A percentile compares a stretch with the other conserved stretches of the same genome.
phyloP scores from a whole-genome alignment of 2,797 vertebrate genomes.

The Acestrorhynchus altus region DNA sequence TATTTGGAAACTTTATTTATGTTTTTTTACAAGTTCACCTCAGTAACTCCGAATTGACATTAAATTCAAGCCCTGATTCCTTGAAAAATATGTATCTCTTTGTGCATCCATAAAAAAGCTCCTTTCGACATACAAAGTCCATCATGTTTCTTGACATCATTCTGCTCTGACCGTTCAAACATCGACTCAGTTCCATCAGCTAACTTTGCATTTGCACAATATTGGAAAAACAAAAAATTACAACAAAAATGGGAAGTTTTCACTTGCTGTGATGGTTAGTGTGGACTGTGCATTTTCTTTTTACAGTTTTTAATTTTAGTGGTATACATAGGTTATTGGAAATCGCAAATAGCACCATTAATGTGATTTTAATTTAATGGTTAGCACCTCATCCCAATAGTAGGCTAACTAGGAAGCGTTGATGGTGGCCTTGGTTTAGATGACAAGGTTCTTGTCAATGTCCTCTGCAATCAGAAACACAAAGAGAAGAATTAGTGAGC shows the following conservation, averaged over 20 bases:
- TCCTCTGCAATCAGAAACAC: constrained; percentile 89
- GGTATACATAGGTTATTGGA: constrained; percentile 80
- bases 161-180: constrained; percentile 52
- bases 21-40: constrained; percentile 75
- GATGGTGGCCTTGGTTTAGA: constrained; percentile 80
- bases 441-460: constrained; percentile 92
- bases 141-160: constrained; percentile 69
- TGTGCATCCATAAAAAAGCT: constrained; percentile 56
- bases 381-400: constrained; percentile 89
- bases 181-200: constrained; percentile 51
- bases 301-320: constrained; percentile 73
- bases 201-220: constrained; percentile 59
- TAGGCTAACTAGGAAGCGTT: constrained; percentile 72
- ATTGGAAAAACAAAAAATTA: constrained; percentile 46
- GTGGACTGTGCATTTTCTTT: constrained; percentile 72
- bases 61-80: constrained; percentile 69
- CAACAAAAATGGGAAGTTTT: constrained; percentile 60
- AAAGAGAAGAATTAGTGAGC: constrained; percentile 27
- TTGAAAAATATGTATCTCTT: constrained; percentile 61
- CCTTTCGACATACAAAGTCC: constrained; percentile 57
- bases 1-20: constrained; percentile 85
- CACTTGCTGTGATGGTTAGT: constrained; percentile 64
- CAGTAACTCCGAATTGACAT: constrained; percentile 63
- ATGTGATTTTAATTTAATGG: constrained; percentile 84
- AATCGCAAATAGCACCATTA: constrained; percentile 90